Conservation (phyloP, 2,888 invertebrate genomes). For the Leuctra nigra region DNA sequence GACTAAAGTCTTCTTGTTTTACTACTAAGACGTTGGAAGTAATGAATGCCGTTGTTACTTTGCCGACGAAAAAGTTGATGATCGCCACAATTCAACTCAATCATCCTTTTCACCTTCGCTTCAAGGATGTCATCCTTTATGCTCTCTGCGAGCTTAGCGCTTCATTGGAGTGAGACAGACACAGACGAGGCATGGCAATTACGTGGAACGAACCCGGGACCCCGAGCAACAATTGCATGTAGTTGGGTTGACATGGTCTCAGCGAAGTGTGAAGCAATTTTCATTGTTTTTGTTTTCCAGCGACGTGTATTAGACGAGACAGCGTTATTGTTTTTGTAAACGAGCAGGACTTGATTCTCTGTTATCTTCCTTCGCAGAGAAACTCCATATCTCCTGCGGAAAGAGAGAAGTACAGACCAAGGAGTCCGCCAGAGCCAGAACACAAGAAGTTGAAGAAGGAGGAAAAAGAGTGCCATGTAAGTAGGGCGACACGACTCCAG, state of each 20-base stretch:
- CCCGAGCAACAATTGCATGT: no score
- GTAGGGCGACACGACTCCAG: no score
- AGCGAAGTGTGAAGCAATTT: no score
- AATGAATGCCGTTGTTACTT: no score
- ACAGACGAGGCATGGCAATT: slow-evolving; percentile 21
- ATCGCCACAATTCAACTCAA: no score
- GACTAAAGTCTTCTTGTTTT: no score
- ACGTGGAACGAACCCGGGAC: slow-evolving; percentile 18
- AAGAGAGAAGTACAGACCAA: slow-evolving; percentile 73
- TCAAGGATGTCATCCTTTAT: neutral
- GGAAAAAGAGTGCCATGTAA: slow-evolving; percentile 76
- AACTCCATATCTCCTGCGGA: slow-evolving; percentile 82
- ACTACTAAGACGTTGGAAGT: no score
- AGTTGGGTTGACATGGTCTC: no score
- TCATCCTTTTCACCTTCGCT: neutral
- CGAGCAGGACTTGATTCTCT: neutral
- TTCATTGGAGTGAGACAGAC: slow-evolving; percentile 17
- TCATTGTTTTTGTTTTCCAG: neutral
- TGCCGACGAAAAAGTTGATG: no score
- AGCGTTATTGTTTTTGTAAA: no score
- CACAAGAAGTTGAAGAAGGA: slow-evolving; percentile 65
- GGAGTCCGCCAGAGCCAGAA: slow-evolving; percentile 67
- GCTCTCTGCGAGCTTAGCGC: slow-evolving; percentile 11
- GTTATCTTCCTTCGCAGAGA: slow-evolving; percentile 50
- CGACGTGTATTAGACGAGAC: neutral